Base-by-base conservation (phyloP, 1,140 invertebrate genomes). In the Saccostrea glomerata region DNA sequence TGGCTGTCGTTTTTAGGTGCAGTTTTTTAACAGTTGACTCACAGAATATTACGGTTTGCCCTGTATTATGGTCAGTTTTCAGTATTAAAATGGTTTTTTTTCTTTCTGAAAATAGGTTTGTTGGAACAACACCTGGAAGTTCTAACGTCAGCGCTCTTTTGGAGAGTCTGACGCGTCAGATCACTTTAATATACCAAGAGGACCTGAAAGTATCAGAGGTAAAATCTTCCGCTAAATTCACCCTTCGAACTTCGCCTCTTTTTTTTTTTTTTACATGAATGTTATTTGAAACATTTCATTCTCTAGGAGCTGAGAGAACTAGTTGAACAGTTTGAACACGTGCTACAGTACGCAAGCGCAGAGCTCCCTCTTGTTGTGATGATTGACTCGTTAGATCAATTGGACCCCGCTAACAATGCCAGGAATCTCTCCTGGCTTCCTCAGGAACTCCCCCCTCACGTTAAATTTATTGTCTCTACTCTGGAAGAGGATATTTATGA, bases 391-490 rank as follows among this genome's bases (percentile, higher is more conserved):
- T 86, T 94, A 23, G 94, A 94, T 84, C 93, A 94, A 70, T 77
- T 94, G 2, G 90, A 92, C 83, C 82, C 90, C 0, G 82, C 87
- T 55, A 84, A 90, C 60, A 87, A 90, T 83, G 92, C 91, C 2
- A 86, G 91, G 56, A 87, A 91, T 25, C 84, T 93, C 17, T 87
- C 87, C 54, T 94, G 93, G 93, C 73, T 94, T 23, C 89, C 90
- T 2, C 55, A 56, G 2, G 82, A 88, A 15, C 84, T 94, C 9
- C 88, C 90, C 13, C 11, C 58, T 13, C 60, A 91, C 87, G 91
- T 91, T 0, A 92, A 92, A 82, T 97, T 99, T 90, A 97, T 99
- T 82, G 97, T 99, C 12, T 94, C 94, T 5, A 93, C 93, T 15
- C 88, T 94, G 66, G 92, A 93, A 12, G 93, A 93, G 20, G 86